Evolutionary conservation across 2,888 invertebrate genomes (phyloP).

Genomic region (Ametastegia equiseti): DNA sequence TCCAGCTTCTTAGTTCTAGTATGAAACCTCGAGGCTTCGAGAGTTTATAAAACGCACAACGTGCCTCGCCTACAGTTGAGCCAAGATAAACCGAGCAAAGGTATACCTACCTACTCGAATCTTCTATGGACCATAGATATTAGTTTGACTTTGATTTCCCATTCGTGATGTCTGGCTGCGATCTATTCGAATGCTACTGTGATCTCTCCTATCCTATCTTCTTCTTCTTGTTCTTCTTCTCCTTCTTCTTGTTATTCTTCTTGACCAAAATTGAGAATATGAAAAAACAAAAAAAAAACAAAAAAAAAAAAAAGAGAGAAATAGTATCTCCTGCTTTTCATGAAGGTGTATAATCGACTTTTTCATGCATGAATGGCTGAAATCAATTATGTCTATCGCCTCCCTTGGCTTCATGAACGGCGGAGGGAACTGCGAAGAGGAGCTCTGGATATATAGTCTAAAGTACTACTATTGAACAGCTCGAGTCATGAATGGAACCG

Average conservation of each 20-base stretch:
- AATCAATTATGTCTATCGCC: background rate
- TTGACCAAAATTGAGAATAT: too few species aligned
- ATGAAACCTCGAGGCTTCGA: background rate
- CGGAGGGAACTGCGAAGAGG: background rate
- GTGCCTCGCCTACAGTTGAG: slow-evolving; percentile 24
- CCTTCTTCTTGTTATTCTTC: too few species aligned
- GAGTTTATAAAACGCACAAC: background rate
- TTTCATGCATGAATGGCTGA: too few species aligned
- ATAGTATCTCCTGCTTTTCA: too few species aligned
- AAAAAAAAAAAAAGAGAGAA: too few species aligned
- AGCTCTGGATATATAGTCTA: background rate
- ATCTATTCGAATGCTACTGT: background rate
- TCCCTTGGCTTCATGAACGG: background rate
- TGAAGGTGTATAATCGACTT: too few species aligned
- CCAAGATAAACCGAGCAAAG: background rate
- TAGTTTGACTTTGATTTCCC: slow-evolving; percentile 23
- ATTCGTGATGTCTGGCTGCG: background rate
- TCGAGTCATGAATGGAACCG: slow-evolving; percentile 28
- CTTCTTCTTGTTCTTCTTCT: too few species aligned
- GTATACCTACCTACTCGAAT: background rate
- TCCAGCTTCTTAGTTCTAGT: background rate
- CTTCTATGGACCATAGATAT: slow-evolving; percentile 9
- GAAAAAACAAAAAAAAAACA: too few species aligned
- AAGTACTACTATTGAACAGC: background rate
- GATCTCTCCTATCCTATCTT: too few species aligned